Evolutionary conservation across 35 echinoderm and acorn worm species (phyloP).

Genomic region (Heliocidaris erythrogramma): DNA sequence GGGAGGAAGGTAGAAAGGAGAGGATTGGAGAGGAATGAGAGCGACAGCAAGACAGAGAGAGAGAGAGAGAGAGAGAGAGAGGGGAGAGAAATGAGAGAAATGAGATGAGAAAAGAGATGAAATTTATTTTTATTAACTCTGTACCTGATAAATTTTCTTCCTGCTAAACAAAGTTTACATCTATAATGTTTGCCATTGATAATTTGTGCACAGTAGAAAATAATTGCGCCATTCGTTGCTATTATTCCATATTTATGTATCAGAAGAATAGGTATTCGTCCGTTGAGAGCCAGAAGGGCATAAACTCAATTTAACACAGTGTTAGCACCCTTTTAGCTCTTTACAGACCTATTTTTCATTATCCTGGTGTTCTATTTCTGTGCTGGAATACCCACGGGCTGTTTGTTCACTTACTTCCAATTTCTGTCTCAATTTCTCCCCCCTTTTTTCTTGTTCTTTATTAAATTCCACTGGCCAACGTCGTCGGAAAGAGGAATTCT

Average conservation of each 20-base stretch:
- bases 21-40: too few relatives aligned
- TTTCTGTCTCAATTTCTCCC: too few relatives aligned
- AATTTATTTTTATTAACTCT: neutral
- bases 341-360: too few relatives aligned
- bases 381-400: too few relatives aligned
- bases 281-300: too few relatives aligned
- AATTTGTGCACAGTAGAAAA: neutral
- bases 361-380: too few relatives aligned
- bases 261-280: neutral
- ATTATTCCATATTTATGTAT: neutral
- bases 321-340: too few relatives aligned
- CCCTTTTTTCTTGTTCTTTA: too few relatives aligned
- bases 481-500: too few relatives aligned
- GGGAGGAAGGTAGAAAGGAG: neutral
- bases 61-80: neutral
- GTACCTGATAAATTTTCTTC: neutral
- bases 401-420: too few relatives aligned
- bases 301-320: too few relatives aligned
- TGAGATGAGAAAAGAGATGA: neutral
- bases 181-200: neutral
- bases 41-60: neutral
- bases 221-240: neutral
- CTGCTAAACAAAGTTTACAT: neutral
- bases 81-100: neutral
- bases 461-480: too few relatives aligned